Evolutionary conservation across 2,113 vertebrate genomes (phyloP), one percentile per base, ranked within the genome.

Genomic region (Rhinichthys klamathensis): DNA sequence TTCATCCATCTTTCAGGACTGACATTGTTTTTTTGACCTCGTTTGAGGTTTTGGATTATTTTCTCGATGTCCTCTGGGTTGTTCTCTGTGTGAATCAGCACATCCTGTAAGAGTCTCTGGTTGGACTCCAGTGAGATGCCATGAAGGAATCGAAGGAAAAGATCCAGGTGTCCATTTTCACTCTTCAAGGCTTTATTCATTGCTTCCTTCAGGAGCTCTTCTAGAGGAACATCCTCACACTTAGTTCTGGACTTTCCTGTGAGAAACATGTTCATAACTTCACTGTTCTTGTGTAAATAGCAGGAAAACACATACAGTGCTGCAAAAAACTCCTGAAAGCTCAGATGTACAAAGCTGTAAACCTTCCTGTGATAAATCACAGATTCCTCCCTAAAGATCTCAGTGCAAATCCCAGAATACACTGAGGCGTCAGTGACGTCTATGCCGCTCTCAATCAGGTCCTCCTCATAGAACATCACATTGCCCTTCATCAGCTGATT

Each of bases 51-150:
- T 0, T 58, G 21, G 11, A 18, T 44, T 32, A 70, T 54, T 38
- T 58, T 35, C 25, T 60, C 7, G 6, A 78, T 6, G 51, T 1
- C 60, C 18, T 69, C 65, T 38, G 65, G 65, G 65, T 69, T 38
- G 32, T 38, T 69, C 16, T 69, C 65, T 35, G 65, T 69, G 65
- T 38, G 32, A 4, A 69, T 69, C 32, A 69, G 18, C 2, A 11
- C 2, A 69, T 69, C 65, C 32, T 69, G 65, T 69, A 69, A 69
- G 18, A 69, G 1, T 38, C 65, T 38, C 32, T 69, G 65, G 21
- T 60, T 78, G 54, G 54, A 78, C 21, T 78, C 75, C 54, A 78
- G 75, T 23, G 54, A 78, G 21, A 78, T 25, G 54, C 75, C 75
- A 23, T 38, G 54, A 38, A 78, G 54, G 1, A 78, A 78, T 4